Evolutionary conservation across 2,888 invertebrate species (phyloP).

Genomic region (Gymnocheta viridis): DNA sequence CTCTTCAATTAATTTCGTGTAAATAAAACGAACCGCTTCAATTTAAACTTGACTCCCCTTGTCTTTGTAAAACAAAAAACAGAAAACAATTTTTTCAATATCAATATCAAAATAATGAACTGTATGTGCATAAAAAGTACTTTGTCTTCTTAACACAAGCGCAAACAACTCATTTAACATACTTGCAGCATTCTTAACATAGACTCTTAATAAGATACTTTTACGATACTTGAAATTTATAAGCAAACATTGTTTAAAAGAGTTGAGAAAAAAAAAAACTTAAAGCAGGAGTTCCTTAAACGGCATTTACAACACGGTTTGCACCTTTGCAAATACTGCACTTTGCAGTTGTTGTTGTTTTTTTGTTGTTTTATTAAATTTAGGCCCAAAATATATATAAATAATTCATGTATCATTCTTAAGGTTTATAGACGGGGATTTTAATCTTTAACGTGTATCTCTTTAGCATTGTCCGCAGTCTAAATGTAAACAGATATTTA

Average conservation of each 20-base stretch:
- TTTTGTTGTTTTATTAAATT: constrained; percentile 2
- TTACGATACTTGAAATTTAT: constrained; percentile 57
- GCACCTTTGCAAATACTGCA: constrained; percentile 49
- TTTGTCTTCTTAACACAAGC: constrained; percentile 64
- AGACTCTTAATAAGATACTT: constrained; percentile 40
- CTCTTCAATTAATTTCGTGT: constrained; percentile 23
- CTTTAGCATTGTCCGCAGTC: constrained; percentile 46
- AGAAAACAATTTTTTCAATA: constrained; percentile 9
- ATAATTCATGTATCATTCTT: constrained; percentile 58
- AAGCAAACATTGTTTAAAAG: constrained; percentile 50
- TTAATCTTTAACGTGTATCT: constrained; percentile 68
- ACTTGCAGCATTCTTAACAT: constrained; percentile 36
- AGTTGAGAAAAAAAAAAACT: background rate
- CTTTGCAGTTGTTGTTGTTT: background rate
- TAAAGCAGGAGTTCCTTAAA: constrained; percentile 42
- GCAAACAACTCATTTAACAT: constrained; percentile 69
- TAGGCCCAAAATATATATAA: constrained; percentile 19
- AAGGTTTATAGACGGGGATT: constrained; percentile 15
- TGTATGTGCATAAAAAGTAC: constrained; percentile 56
- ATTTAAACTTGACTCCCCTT: background rate
- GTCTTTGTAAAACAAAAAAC: background rate
- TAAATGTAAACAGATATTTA: constrained; percentile 26
- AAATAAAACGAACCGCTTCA: constrained; percentile 22
- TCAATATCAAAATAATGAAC: constrained; percentile 15
- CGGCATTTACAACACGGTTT: constrained; percentile 50